Conservation (phyloP, 2,888 invertebrate genomes). For the Galerucella nymphaeae region DNA sequence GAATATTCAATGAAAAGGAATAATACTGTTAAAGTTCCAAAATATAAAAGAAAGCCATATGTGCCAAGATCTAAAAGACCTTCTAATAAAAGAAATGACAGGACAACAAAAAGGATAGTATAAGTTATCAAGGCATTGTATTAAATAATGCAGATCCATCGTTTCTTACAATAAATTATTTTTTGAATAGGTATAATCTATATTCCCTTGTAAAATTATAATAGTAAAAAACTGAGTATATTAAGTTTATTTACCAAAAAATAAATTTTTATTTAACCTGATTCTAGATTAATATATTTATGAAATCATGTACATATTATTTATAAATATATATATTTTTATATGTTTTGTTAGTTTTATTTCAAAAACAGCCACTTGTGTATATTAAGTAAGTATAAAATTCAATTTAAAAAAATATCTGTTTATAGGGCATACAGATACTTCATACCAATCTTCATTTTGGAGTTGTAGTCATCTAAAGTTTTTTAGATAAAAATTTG, state of each 20-base stretch:
- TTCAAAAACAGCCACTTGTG: neutral
- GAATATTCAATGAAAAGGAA: constrained; percentile 53
- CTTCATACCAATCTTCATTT: no score
- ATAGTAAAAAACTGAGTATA: no score
- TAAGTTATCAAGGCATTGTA: neutral
- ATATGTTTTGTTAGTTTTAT: neutral
- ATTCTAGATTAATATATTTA: neutral
- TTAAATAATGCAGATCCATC: neutral
- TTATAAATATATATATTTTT: constrained; percentile 9
- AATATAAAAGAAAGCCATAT: constrained; percentile 51
- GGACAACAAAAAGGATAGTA: neutral
- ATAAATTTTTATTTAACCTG: neutral
- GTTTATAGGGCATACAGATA: no score
- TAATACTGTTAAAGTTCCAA: constrained; percentile 42
- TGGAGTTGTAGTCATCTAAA: no score
- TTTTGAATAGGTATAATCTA: no score
- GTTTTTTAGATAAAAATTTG: no score
- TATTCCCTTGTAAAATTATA: no score
- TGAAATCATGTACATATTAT: constrained; percentile 9
- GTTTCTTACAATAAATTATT: neutral
- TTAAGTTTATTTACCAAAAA: neutral
- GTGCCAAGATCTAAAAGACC: constrained; percentile 41
- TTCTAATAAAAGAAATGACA: constrained; percentile 34
- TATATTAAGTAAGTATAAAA: no score
- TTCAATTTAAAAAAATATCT: no score